These are phyloP conservation scores for Acrobasis suavella DNA, from an alignment of 2,888 invertebrate species.

Conservation along the genomic window DNA sequence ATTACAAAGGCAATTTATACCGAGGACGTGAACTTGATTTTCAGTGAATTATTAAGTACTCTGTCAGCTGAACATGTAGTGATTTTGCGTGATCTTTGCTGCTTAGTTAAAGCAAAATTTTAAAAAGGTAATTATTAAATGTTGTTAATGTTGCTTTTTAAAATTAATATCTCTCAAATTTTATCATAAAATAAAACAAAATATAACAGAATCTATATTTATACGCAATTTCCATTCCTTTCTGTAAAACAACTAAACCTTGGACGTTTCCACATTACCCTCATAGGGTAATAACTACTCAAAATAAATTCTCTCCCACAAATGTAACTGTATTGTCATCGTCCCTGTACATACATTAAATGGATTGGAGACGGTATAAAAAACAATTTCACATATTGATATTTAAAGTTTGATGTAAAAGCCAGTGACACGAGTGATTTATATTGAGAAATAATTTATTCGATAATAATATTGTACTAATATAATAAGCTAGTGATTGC, in stretches of 20 bases:
- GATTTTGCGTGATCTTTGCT: not conserved
- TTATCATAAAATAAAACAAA: not conserved
- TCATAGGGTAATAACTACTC: slow-evolving; percentile 32
- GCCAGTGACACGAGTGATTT: slow-evolving; percentile 6
- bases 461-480: not conserved
- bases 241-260: slow-evolving; percentile 10
- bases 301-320: slow-evolving; percentile 36
- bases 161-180: not conserved
- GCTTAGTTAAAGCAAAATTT: not conserved
- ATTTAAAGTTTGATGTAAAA: slow-evolving; percentile 11
- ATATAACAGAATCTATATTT: not conserved
- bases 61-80: not conserved
- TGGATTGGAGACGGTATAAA: slow-evolving; percentile 58
- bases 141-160: not conserved
- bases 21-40: no score
- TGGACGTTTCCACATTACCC: slow-evolving; percentile 30
- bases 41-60: not conserved
- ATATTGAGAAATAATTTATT: not conserved
- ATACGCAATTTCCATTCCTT: not conserved
- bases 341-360: slow-evolving; percentile 70
- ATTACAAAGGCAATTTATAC: not conserved
- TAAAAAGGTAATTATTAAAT: no score
- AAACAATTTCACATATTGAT: slow-evolving; percentile 22
- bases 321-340: slow-evolving; percentile 70
- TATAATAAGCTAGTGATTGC: slow-evolving; percentile 11